phyloP scores from a whole-genome alignment of 2,113 vertebrate species.

The Barnardius zonarius region DNA sequence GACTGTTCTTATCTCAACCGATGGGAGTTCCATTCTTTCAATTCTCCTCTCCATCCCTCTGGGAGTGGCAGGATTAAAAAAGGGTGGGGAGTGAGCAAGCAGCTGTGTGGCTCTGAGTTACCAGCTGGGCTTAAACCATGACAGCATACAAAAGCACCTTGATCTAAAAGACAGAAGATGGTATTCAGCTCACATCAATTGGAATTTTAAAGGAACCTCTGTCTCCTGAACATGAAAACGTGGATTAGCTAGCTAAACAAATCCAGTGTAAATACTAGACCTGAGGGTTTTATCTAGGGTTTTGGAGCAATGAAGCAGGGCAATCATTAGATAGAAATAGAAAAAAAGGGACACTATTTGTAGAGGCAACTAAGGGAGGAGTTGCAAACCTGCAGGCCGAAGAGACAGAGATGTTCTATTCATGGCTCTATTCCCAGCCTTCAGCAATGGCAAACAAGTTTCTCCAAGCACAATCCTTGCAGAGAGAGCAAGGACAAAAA shows the following conservation, averaged over 20 bases:
- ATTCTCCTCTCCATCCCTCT: no score
- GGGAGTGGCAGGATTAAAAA: no score
- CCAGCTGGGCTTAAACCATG: no score
- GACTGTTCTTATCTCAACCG: no score
- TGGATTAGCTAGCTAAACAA: not conserved
- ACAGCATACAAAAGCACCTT: not conserved
- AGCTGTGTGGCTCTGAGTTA: no score
- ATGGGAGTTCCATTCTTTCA: no score
- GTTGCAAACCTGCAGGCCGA: not conserved
- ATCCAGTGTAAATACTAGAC: not conserved
- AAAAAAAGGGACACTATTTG: fast-evolving
- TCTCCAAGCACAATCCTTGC: not conserved
- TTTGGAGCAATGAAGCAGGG: not conserved
- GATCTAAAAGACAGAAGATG: not conserved
- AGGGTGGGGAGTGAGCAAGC: no score
- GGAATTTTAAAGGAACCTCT: not conserved
- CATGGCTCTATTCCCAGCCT: not conserved
- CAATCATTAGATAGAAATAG: not conserved
- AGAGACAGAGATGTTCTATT: not conserved
- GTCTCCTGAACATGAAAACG: not conserved
- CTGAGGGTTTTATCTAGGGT: not conserved
- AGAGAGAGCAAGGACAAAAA: not conserved
- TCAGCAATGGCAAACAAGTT: not conserved
- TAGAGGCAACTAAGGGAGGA: not conserved
- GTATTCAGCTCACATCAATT: not conserved